Base-by-base conservation (phyloP, 2,113 vertebrate species). In the Megatriorchis doriae region DNA sequence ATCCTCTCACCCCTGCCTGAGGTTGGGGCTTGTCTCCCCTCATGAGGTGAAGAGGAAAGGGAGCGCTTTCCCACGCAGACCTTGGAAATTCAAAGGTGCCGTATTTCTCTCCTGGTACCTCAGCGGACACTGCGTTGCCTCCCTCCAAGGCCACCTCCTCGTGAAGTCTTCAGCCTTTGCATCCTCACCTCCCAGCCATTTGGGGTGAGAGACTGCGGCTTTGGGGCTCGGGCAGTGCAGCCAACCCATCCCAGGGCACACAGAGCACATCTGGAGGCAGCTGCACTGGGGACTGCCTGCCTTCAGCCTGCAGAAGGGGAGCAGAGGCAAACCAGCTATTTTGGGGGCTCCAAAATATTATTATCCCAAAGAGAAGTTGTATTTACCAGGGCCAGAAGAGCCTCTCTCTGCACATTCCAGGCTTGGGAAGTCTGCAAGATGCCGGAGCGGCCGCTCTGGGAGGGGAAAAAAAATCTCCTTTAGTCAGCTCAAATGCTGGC, bases 51-150 rank as follows among this genome's bases (percentile, higher is more conserved):
- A 71, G 45, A 61, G 31, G n/a, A 88, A 22, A 9, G 47, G 53
- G n/a, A 45, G 16, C 1, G 0, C 26, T 77, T 80, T 26, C 22
- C 42, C 67, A 11, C 4, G 2, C 9, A 10, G 13, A 23, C 13
- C 67, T 21, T 3, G 5, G 48, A 42, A 32, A 23, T 59, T 10
- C 36, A 7, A 55, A 70, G 73, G 23, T 2, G 4, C 7, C 5
- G 1, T 27, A 31, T 58, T 73, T 58, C 23, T 75, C 31, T 32
- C 50, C 27, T 10, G 42, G 40, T 21, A 36, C 56, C 38, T 43
- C 1, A 1, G 12, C 2, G 2, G 31, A n/a, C 0, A 3, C 25
- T 17, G 47, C 14, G 1, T 32, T 38, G 55, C 36, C 26, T 75
- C 43, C 61, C 32, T 84, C 67, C 42, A 26, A 52, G 38, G 61